Evolutionary conservation across 2,113 vertebrate species (phyloP).

Genomic region (Oryzias melastigma): DNA sequence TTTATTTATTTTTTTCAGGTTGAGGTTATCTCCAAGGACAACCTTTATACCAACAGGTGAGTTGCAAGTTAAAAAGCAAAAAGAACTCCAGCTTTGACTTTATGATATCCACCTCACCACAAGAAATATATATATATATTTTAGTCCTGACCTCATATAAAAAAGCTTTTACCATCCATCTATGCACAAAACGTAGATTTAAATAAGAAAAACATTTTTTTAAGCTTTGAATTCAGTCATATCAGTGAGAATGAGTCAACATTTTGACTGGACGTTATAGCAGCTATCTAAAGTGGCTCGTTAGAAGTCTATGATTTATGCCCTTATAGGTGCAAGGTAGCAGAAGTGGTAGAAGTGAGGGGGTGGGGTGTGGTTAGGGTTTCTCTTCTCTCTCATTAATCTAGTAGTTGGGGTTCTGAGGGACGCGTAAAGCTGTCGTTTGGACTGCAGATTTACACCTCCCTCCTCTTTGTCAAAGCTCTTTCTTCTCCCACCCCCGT

Average conservation of each 20-base stretch:
- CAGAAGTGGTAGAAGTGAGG: conserved; percentile 50
- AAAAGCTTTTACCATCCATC: too few relatives aligned
- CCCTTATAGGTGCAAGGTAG: conserved; percentile 61
- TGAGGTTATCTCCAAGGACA: conserved; percentile 35
- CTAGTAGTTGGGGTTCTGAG: conserved; percentile 60
- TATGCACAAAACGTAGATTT: too few relatives aligned
- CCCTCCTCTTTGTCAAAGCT: conserved; percentile 33
- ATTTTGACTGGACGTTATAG: conserved; percentile 46
- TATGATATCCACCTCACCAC: background rate
- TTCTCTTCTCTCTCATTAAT: conserved; percentile 70
- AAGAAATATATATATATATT: conserved; percentile 10
- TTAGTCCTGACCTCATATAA: conserved; percentile 35
- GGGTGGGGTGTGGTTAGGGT: conserved; percentile 51
- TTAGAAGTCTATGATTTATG: conserved; percentile 68
- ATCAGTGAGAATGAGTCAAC: conserved; percentile 35
- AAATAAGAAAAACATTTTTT: background rate
- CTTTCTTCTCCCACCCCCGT: conserved; percentile 29
- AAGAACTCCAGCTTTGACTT: conserved; percentile 13
- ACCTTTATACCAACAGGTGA: conserved; percentile 24
- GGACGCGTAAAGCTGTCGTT: conserved; percentile 64
- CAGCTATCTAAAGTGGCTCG: conserved; percentile 44
- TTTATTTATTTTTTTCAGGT: conserved; percentile 15
- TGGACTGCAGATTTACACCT: conserved; percentile 63
- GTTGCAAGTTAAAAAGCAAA: conserved; percentile 30
- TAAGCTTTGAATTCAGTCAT: conserved; percentile 26